phyloP scores from a whole-genome alignment of 2,113 vertebrate species.

The Bos indicus region DNA sequence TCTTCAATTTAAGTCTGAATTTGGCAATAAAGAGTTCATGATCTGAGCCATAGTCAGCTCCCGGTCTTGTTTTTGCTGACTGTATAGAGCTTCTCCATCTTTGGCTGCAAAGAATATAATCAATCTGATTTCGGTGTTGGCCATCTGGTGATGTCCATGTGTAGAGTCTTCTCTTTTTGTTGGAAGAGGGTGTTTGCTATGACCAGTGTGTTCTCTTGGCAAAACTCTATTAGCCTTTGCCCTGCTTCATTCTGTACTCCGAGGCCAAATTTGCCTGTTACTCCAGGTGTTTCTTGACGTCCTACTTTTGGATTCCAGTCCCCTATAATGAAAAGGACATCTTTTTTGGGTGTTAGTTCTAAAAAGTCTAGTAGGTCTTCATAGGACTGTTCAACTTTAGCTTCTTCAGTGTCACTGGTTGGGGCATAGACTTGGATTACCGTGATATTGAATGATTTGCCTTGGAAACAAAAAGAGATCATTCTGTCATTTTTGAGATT shows the following conservation, averaged over 20 bases:
- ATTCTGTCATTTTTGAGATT: neutral
- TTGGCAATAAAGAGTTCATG: neutral
- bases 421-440: neutral
- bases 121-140: neutral
- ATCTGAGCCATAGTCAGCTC: neutral
- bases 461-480: neutral
- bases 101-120: neutral
- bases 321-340: neutral
- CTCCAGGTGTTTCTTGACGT: neutral
- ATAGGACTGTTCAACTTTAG: neutral
- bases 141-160: neutral
- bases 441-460: neutral
- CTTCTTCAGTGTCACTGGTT: fast-evolving
- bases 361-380: neutral
- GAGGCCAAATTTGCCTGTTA: neutral
- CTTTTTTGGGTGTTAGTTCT: neutral
- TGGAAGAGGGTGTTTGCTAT: neutral
- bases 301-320: neutral
- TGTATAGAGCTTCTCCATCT: neutral
- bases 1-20: neutral
- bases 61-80: neutral
- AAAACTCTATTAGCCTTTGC: neutral
- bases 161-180: neutral
- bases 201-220: neutral
- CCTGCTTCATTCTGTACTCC: neutral